phyloP scores from a whole-genome alignment of 1,140 invertebrate genomes.

The Bilobella aurantiaca region DNA sequence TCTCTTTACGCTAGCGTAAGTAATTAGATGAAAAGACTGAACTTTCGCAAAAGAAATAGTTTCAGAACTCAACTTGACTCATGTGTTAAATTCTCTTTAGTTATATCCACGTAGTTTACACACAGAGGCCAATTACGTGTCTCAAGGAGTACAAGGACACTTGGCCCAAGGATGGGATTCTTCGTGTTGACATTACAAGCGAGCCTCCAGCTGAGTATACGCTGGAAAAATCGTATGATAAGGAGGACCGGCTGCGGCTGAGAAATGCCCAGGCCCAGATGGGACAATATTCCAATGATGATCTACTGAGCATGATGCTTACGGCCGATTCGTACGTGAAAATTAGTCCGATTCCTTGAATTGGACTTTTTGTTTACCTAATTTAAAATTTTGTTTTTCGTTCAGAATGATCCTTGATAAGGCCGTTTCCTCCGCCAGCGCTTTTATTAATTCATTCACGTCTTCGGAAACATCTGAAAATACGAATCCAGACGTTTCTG shows the following conservation, averaged over 20 bases:
- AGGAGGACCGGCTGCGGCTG: conserved; percentile 59
- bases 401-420: conserved; percentile 22
- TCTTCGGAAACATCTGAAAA: neutral
- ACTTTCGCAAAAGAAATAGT: too few species aligned
- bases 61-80: too few species aligned
- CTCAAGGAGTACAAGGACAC: conserved; percentile 74
- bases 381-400: conserved; percentile 6
- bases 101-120: conserved; percentile 91
- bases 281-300: conserved; percentile 52
- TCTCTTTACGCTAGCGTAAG: conserved; percentile 20
- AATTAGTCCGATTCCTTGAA: too few species aligned
- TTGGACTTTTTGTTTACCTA: neutral
- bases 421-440: conserved; percentile 23
- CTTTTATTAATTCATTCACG: conserved; percentile 13
- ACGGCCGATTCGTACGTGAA: conserved; percentile 53
- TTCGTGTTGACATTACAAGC: conserved; percentile 86
- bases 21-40: too few species aligned
- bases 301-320: conserved; percentile 50
- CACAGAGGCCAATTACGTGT: conserved; percentile 83
- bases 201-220: conserved; percentile 61
- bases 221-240: conserved; percentile 69
- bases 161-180: conserved; percentile 90
- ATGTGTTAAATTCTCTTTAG: conserved; percentile 20
- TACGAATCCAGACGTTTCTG: too few species aligned
- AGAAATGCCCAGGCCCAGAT: conserved; percentile 44